Evolutionary conservation across 2,113 vertebrate genomes (phyloP), one percentile per base, ranked within the genome.

Genomic region (Sialia sialis): DNA sequence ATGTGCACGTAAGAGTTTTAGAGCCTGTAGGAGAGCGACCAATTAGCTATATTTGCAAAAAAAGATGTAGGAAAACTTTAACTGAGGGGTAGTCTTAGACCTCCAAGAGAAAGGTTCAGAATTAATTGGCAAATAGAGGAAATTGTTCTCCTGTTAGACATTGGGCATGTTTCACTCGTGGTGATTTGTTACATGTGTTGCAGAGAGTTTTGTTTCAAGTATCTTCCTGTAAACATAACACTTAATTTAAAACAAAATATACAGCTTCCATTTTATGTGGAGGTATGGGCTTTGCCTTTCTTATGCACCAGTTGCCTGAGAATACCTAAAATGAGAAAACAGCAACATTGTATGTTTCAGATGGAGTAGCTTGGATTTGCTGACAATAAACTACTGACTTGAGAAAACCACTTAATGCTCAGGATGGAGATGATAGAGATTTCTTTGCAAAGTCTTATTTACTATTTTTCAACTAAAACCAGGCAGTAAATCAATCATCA

Each of bases 181-280:
- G 36, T 27, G 72, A 62, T 92, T 84, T 91, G 81, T 89, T 84
- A 89, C 74, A 27, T 81, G 67, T 10, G 10, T 56, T 79, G 38
- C 36, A 85, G 82, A 89, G 80, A 87, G 92, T 79, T 76, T 89
- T 84, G 74, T 93, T 96, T 95, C 80, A 73, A 26, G 38, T 89
- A 64, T n/a, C 81, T 96, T 95, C 59, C 79, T 81, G 34, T 79
- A 88, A 97, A 84, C 87, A 93, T 97, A 75, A 81, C 88, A 78
- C 73, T 95, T 95, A 89, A 89, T 75, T 94, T 91, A 86, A 95
- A 96, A 84, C 88, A 89, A 96, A 96, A 97, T 89, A 78, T 95
- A 87, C 46, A 94, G 70, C 62, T 96, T 97, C 91, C 88, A 94
- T 97, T 97, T 98, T 97, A 87, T 90, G 64, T 89, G 82, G 86